phyloP scores from a whole-genome alignment of 1,140 invertebrate species.

The Pseudomyrmex concolor region DNA sequence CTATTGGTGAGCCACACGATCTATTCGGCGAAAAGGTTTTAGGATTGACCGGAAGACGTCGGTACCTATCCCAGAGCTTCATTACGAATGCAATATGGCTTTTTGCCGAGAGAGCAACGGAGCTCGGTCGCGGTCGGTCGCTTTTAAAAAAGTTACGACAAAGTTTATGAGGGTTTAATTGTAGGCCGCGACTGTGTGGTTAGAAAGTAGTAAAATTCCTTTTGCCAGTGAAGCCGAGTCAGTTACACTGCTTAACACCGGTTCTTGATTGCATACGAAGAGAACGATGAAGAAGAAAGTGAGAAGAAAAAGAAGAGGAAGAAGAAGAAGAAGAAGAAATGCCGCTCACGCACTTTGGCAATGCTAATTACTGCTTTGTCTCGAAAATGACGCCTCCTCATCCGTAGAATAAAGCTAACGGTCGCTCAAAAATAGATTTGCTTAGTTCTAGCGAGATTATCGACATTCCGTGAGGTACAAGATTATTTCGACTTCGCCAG shows the following conservation, averaged over 20 bases:
- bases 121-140: slow-evolving; percentile 64
- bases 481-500: slow-evolving; percentile 55
- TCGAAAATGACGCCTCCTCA: slow-evolving; percentile 60
- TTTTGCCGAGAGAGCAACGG: slow-evolving; percentile 70
- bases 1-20: not conserved
- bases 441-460: not conserved
- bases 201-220: slow-evolving; percentile 83
- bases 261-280: slow-evolving; percentile 58
- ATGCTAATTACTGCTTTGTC: slow-evolving; percentile 75
- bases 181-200: slow-evolving; percentile 81
- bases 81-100: slow-evolving; percentile 79
- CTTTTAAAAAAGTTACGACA: slow-evolving; percentile 81
- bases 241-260: slow-evolving; percentile 72
- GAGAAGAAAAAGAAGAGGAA: slow-evolving; percentile 17
- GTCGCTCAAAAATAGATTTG: slow-evolving; percentile 39
- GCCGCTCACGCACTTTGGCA: slow-evolving; percentile 66
- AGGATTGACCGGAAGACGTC: slow-evolving; percentile 70
- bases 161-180: slow-evolving; percentile 83
- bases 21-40: slow-evolving; percentile 17
- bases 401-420: slow-evolving; percentile 57
- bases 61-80: slow-evolving; percentile 70
- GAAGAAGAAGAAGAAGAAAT: slow-evolving; percentile 39
- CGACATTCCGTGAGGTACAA: slow-evolving; percentile 21
- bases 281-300: slow-evolving; percentile 42
- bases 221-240: slow-evolving; percentile 61